These are phyloP conservation scores for Etheostoma perlongum DNA, from an alignment of 2,797 vertebrate species.

Conservation along the genomic window DNA sequence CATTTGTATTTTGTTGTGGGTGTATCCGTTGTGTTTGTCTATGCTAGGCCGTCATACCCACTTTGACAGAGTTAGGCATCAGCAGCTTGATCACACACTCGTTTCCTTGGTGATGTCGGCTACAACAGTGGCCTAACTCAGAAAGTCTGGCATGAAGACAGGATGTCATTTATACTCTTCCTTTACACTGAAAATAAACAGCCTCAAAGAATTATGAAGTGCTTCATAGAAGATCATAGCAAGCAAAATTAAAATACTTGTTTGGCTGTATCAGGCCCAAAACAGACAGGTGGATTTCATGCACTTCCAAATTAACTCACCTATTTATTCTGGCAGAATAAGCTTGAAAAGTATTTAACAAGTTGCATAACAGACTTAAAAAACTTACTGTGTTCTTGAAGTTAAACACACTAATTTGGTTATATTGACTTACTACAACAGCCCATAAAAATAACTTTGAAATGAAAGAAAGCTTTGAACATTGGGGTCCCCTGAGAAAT, in stretches of 20 bases:
- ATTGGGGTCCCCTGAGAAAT: slow-evolving; percentile 2
- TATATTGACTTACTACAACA: not conserved
- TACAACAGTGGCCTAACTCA: slow-evolving; percentile 59
- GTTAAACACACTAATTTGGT: not conserved
- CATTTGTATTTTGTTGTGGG: slow-evolving; percentile 3
- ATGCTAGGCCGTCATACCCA: slow-evolving; percentile 36
- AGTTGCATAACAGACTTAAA: not conserved
- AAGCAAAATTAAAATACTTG: not conserved
- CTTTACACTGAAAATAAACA: slow-evolving; percentile 43
- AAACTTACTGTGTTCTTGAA: not conserved
- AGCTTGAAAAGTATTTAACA: slow-evolving; percentile 1
- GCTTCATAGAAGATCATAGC: not conserved
- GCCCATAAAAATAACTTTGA: not conserved
- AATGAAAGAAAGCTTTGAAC: not conserved
- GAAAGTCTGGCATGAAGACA: slow-evolving; percentile 63
- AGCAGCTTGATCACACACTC: slow-evolving; percentile 76
- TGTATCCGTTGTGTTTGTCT: slow-evolving; percentile 40
- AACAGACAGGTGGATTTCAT: slow-evolving; percentile 9
- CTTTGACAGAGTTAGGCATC: slow-evolving; percentile 69
- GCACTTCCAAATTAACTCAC: slow-evolving; percentile 12
- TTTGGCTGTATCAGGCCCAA: not conserved
- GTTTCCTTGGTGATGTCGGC: slow-evolving; percentile 78
- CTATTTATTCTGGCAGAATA: slow-evolving; percentile 1
- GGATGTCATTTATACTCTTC: slow-evolving; percentile 55
- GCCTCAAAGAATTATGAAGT: slow-evolving; percentile 16